phyloP scores from a whole-genome alignment of 2,113 vertebrate species.

The Piaya cayana region DNA sequence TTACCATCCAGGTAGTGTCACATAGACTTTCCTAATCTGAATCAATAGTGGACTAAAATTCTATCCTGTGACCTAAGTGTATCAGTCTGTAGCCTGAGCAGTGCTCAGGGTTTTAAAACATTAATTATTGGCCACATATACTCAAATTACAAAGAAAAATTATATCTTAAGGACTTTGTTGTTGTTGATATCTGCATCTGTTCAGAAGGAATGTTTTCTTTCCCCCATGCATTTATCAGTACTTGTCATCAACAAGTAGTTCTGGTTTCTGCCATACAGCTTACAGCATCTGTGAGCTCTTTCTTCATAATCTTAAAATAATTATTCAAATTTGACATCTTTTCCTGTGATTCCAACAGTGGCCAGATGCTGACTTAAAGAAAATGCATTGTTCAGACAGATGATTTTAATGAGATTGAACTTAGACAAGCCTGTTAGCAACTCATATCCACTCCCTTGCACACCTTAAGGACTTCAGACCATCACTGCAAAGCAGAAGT shows the following conservation, averaged over 20 bases:
- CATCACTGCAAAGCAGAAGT: neutral
- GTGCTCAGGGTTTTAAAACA: neutral
- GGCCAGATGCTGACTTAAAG: neutral
- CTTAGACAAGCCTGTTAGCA: neutral
- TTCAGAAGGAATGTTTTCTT: neutral
- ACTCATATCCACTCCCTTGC: neutral
- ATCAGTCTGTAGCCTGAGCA: neutral
- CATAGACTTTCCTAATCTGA: neutral
- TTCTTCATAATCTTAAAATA: conserved; percentile 16
- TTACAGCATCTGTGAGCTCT: neutral
- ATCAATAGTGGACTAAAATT: neutral
- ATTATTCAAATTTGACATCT: conserved; percentile 12
- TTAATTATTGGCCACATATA: neutral
- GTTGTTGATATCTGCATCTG: neutral
- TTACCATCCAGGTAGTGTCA: neutral
- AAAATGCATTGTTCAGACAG: neutral
- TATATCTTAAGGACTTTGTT: neutral
- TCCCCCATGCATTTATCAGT: neutral
- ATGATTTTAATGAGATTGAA: neutral
- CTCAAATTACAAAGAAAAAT: neutral
- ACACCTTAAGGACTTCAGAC: neutral
- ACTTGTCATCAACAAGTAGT: neutral
- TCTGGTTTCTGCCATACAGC: neutral
- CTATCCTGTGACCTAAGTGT: neutral
- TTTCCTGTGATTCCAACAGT: neutral